phyloP scores from a whole-genome alignment of 2,113 vertebrate species.

The Saiga tatarica region DNA sequence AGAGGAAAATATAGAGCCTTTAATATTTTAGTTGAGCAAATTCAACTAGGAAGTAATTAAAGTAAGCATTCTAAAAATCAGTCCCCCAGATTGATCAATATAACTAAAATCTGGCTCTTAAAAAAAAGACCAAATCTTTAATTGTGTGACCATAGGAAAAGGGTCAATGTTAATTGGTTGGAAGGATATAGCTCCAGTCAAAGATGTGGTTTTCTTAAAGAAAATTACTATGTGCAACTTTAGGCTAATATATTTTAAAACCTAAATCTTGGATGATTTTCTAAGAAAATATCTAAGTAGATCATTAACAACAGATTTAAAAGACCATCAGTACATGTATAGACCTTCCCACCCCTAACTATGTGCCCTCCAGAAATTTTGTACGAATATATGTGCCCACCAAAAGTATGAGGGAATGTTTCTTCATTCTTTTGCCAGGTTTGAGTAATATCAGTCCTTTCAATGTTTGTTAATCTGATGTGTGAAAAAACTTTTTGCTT shows the following conservation, averaged over 20 bases:
- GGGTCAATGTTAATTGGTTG: not conserved
- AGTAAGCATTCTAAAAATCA: not conserved
- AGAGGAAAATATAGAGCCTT: not conserved
- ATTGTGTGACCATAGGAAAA: not conserved
- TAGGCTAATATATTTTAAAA: slow-evolving; percentile 16
- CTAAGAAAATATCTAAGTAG: not conserved
- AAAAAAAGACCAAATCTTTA: not conserved
- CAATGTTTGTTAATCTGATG: not conserved
- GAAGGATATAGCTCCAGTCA: not conserved
- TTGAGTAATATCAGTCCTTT: not conserved
- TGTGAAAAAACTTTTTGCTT: not conserved
- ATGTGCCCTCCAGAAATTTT: not conserved
- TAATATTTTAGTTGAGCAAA: not conserved
- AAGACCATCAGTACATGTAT: not conserved
- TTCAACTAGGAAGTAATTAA: not conserved
- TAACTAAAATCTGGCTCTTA: not conserved
- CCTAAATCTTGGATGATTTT: not conserved
- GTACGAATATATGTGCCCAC: not conserved
- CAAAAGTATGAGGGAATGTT: not conserved
- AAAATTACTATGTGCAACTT: not conserved
- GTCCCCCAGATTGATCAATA: not conserved
- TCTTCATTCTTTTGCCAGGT: not conserved
- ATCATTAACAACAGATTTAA: not conserved
- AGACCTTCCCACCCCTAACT: not conserved
- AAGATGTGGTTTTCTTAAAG: not conserved